phyloP scores from a whole-genome alignment of 1,140 invertebrate genomes.

The Cotesia vestalis region DNA sequence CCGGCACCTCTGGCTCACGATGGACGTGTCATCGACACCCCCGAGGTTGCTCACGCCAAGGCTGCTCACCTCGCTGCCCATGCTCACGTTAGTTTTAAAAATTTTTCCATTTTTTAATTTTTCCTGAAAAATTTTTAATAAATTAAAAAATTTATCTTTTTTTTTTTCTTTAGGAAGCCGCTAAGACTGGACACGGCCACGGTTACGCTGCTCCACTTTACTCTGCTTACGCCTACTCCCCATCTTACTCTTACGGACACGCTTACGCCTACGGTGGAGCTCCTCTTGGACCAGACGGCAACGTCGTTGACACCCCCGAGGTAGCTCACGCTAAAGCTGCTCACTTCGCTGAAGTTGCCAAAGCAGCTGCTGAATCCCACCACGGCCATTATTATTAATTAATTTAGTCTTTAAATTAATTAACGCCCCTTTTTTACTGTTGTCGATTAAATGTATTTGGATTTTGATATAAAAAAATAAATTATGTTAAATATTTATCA shows the following conservation, averaged over 20 bases:
- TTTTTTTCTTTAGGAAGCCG: slow-evolving; percentile 46
- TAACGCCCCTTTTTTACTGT: background rate
- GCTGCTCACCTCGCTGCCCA: slow-evolving; percentile 66
- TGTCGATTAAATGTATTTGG: slow-evolving; percentile 1
- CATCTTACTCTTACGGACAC: slow-evolving; percentile 55
- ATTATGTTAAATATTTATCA: too few species aligned
- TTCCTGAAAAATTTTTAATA: too few species aligned
- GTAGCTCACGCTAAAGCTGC: slow-evolving; percentile 69
- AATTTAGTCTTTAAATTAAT: background rate
- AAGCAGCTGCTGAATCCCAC: slow-evolving; percentile 61
- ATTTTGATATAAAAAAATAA: slow-evolving; percentile 4
- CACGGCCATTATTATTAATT: slow-evolving; percentile 40
- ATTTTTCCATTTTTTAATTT: too few species aligned
- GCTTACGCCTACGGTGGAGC: slow-evolving; percentile 59
- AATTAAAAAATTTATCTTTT: too few species aligned
- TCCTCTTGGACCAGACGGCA: slow-evolving; percentile 64
- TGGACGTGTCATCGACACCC: slow-evolving; percentile 67
- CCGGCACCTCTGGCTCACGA: slow-evolving; percentile 51
- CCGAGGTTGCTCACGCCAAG: slow-evolving; percentile 68
- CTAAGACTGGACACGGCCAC: slow-evolving; percentile 46
- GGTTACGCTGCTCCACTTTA: slow-evolving; percentile 49
- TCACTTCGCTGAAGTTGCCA: slow-evolving; percentile 64
- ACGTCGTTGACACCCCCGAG: slow-evolving; percentile 69
- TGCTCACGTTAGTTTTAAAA: slow-evolving; percentile 31
- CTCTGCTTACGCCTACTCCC: slow-evolving; percentile 53